Conservation (phyloP, 2,797 vertebrate genomes). For the Gymnocypris eckloni region DNA sequence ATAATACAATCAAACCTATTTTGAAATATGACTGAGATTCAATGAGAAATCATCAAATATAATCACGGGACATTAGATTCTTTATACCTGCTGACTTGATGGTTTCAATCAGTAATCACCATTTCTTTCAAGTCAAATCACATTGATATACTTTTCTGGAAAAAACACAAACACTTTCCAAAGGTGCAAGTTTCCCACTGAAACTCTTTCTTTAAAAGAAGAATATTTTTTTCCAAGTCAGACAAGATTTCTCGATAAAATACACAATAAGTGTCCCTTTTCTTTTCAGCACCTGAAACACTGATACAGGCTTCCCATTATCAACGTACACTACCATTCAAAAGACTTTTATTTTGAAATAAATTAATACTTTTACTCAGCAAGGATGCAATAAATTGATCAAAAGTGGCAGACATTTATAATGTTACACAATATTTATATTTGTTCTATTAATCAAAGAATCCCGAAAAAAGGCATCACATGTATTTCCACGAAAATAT, state of each 20-base stretch:
- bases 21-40: slow-evolving; percentile 6
- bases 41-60: not conserved
- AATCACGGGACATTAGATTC: not conserved
- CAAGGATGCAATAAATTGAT: not conserved
- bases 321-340: not conserved
- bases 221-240: not conserved
- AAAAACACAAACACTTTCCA: not conserved
- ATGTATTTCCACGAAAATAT: not conserved
- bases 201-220: not conserved
- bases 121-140: not conserved
- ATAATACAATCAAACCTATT: not conserved
- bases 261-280: not conserved
- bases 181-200: no score
- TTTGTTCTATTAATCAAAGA: not conserved
- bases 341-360: not conserved
- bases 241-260: not conserved
- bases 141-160: slow-evolving; percentile 1
- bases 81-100: not conserved
- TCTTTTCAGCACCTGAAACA: not conserved
- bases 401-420: not conserved
- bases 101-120: no score
- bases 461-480: not conserved
- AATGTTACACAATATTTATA: not conserved
- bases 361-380: not conserved
- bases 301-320: not conserved